A percentile compares a stretch with the other conserved stretches of the same genome.
phyloP scores from a whole-genome alignment of 2,888 invertebrate genomes.

The Tholera decimalis region DNA sequence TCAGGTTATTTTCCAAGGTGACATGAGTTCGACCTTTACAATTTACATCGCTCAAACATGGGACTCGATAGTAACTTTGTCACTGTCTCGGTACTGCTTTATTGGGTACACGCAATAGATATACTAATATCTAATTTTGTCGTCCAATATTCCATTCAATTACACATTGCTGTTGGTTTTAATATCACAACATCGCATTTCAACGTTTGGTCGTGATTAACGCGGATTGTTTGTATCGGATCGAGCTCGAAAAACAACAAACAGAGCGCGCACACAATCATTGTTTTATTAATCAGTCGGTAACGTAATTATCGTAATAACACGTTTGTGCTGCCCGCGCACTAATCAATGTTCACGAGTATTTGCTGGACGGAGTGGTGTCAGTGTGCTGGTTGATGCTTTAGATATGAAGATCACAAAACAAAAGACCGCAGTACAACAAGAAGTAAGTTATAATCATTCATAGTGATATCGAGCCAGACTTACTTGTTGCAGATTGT shows the following conservation, averaged over 20 bases:
- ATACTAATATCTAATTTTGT: slow-evolving; percentile 29
- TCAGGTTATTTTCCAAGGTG: slow-evolving; percentile 41
- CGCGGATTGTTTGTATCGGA: slow-evolving; percentile 59
- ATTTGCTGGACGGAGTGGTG: slow-evolving; percentile 29
- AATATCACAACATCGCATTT: slow-evolving; percentile 54
- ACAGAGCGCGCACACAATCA: slow-evolving; percentile 53
- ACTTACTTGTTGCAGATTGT: too few species aligned
- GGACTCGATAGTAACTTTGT: slow-evolving; percentile 23
- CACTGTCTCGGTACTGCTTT: background rate
- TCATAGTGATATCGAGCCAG: too few species aligned
- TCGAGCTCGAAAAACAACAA: slow-evolving; percentile 61
- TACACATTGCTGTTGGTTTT: slow-evolving; percentile 39
- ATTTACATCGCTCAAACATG: slow-evolving; percentile 24
- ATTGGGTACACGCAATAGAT: slow-evolving; percentile 10
- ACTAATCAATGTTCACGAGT: slow-evolving; percentile 47
- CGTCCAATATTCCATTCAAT: slow-evolving; percentile 49
- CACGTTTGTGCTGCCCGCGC: slow-evolving; percentile 35
- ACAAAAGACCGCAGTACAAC: background rate
- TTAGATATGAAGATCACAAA: background rate
- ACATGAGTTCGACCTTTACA: slow-evolving; percentile 26
- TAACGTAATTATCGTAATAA: slow-evolving; percentile 61
- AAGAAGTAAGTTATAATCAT: too few species aligned
- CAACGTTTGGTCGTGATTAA: slow-evolving; percentile 50
- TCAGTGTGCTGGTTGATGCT: slow-evolving; percentile 8
- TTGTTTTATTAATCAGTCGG: slow-evolving; percentile 62